Base-by-base conservation (phyloP, 2,797 vertebrate genomes). In the Oceanodroma leucorhoa region DNA sequence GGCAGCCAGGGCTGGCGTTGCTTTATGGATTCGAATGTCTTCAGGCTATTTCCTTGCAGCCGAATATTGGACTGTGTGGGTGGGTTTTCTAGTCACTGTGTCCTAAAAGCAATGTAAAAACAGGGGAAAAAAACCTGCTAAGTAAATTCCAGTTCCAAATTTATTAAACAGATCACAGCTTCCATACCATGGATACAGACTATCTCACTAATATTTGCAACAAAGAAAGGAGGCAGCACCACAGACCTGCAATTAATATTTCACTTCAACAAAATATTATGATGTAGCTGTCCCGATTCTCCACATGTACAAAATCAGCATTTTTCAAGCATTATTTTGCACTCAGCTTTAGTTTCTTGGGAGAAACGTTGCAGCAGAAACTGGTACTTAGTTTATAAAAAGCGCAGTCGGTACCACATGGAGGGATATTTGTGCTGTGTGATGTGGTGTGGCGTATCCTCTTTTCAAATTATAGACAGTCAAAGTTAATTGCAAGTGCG, bases 341-440 rank as follows among this genome's bases (percentile, higher is more conserved):
- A 29, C 29, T 79, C 38, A 72, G 51, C 43, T 89, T 48, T 69
- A 43, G 43, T 70, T 94, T 71, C 51, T 65, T 72, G 73, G 50
- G 62, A 96, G 89, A 95, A 96, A 62, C 5, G 4, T 81, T 94
- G 94, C 95, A 97, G 95, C 36, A 9, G 87, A 96, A 97, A 91
- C 62, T 51, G 51, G 55, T 75, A 14, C 45, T 97, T 96, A 48
- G 65, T 84, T 94, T 96, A 98, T 97, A 97, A 98, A 98, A 98
- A 98, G 96, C 45, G 0, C 83, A 58, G 54, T 72, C 0, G 0
- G 50, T 93, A 83, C 90, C 82, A 54, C 85, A 36, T 66, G 41
- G 71, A 72, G 93, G 93, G 96, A 90, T 91, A 95, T 87, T 85
- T 94, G 87, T 70, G 80, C 27, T 29, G 20, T 97, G 92, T 97